phyloP scores from a whole-genome alignment of 2,797 vertebrate species.

The Myiotriccus ornatus region DNA sequence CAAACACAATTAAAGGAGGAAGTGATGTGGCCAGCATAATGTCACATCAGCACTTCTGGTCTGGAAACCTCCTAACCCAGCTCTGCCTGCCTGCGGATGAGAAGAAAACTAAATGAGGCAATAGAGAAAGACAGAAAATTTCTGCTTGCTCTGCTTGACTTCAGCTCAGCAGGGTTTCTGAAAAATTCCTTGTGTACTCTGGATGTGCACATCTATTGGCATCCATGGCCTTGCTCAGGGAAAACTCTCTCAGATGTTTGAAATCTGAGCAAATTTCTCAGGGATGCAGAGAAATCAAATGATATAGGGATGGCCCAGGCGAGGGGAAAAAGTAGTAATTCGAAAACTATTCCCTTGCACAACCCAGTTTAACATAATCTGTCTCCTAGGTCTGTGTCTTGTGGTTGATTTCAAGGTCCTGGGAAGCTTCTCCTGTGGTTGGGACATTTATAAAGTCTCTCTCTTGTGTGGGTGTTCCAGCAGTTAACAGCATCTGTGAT shows the following conservation, averaged over 20 bases:
- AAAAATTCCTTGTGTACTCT: neutral
- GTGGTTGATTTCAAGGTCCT: neutral
- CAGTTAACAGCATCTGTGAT: neutral
- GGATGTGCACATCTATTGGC: neutral
- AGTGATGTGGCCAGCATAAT: accelerated
- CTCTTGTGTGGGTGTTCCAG: neutral
- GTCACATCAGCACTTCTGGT: neutral
- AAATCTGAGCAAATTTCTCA: neutral
- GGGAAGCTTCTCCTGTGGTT: conserved; percentile 10
- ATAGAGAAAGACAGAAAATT: neutral
- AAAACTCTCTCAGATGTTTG: neutral
- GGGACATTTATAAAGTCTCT: neutral
- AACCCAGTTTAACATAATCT: neutral
- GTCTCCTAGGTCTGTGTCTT: neutral
- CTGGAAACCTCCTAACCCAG: neutral
- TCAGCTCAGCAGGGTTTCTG: neutral
- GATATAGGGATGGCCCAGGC: neutral
- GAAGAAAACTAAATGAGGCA: neutral
- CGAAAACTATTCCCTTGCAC: neutral
- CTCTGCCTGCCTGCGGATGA: neutral
- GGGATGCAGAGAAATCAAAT: neutral
- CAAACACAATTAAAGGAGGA: neutral
- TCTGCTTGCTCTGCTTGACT: neutral
- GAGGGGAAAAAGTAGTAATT: accelerated
- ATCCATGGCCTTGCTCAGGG: neutral